phyloP scores from a whole-genome alignment of 2,797 vertebrate species.

The Aldrovandia affinis region DNA sequence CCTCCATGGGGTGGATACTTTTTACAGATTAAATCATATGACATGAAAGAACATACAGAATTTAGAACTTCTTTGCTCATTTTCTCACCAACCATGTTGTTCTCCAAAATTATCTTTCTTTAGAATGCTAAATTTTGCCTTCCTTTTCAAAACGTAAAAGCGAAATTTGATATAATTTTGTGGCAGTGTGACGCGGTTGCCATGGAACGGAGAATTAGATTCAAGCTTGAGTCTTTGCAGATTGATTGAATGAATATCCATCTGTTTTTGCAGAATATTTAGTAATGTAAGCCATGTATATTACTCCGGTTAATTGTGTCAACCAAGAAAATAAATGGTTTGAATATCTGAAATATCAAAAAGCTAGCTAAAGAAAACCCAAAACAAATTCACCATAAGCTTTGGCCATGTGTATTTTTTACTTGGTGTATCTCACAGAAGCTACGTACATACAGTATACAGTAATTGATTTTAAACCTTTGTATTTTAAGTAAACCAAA shows the following conservation, averaged over 20 bases:
- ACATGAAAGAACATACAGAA: not conserved
- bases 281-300: not conserved
- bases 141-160: not conserved
- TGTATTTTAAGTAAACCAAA: not conserved
- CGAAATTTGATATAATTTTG: not conserved
- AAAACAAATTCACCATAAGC: not conserved
- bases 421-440: not conserved
- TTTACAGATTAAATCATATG: not conserved
- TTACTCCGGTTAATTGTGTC: not conserved
- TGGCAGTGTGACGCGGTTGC: not conserved
- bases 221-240: no score
- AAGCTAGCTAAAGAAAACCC: not conserved
- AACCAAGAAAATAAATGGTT: not conserved
- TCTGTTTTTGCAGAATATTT: not conserved
- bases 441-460: not conserved
- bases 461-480: not conserved
- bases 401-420: not conserved
- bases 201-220: no score
- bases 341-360: not conserved
- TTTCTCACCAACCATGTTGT: not conserved
- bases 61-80: not conserved
- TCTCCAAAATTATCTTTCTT: not conserved
- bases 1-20: not conserved
- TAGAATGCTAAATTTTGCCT: not conserved
- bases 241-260: not conserved